phyloP scores from a whole-genome alignment of 2,797 vertebrate species.

The Petrocephalus sullivani region DNA sequence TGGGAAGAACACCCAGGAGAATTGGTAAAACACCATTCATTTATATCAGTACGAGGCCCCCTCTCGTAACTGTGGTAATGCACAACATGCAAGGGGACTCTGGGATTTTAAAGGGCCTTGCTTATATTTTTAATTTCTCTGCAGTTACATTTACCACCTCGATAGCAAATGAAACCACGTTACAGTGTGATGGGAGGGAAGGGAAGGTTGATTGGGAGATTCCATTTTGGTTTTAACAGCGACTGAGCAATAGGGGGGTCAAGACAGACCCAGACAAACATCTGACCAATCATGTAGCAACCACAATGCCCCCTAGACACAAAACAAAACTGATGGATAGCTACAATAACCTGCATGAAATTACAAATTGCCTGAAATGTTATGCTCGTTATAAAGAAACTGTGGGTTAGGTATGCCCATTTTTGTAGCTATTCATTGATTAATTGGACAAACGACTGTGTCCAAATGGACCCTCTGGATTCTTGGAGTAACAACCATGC shows the following conservation, averaged over 20 bases:
- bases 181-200: neutral
- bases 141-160: neutral
- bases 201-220: neutral
- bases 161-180: neutral
- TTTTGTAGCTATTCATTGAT: constrained; percentile 1
- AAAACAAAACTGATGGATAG: neutral
- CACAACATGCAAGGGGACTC: neutral
- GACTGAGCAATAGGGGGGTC: neutral
- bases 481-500: neutral
- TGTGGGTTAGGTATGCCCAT: neutral
- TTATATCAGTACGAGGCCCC: constrained; percentile 8
- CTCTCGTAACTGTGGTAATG: constrained; percentile 10
- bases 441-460: neutral
- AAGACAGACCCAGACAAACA: neutral
- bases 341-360: neutral
- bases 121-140: constrained; percentile 9
- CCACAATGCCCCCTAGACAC: neutral
- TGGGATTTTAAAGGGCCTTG: neutral
- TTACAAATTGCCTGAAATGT: neutral
- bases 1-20: neutral
- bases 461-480: neutral
- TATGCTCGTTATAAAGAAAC: neutral
- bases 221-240: neutral
- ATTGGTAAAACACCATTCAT: neutral
- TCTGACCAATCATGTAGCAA: neutral